Evolutionary conservation across 2,888 invertebrate species (phyloP).

Genomic region (Tyria jacobaeae): DNA sequence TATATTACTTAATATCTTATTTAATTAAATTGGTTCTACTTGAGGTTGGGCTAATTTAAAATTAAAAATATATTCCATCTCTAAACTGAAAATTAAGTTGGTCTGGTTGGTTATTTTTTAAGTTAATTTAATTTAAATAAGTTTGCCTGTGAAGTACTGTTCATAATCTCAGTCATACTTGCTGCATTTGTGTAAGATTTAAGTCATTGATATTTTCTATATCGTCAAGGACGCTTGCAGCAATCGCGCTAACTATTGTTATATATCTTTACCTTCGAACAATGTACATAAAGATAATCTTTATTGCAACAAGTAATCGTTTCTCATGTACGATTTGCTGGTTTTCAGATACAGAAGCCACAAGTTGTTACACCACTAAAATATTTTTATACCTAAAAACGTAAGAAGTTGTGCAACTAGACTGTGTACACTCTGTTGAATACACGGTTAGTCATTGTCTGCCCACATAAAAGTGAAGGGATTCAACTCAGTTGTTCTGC

Average conservation of each 20-base stretch:
- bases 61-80: too few species aligned
- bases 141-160: too few species aligned
- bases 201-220: neutral
- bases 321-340: slow-evolving; percentile 1
- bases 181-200: too few species aligned
- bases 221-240: neutral
- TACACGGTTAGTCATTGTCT: slow-evolving; percentile 46
- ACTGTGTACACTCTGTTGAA: slow-evolving; percentile 34
- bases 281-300: neutral
- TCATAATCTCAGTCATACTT: too few species aligned
- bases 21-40: too few species aligned
- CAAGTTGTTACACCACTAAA: slow-evolving; percentile 13
- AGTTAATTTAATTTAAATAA: too few species aligned
- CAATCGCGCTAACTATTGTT: neutral
- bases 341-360: slow-evolving; percentile 6
- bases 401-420: slow-evolving; percentile 37
- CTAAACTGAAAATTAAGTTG: too few species aligned
- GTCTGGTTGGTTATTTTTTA: too few species aligned
- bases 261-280: neutral
- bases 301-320: slow-evolving; percentile 12
- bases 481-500: slow-evolving; percentile 39
- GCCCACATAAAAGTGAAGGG: slow-evolving; percentile 55
- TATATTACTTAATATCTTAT: too few species aligned
- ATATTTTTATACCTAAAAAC: slow-evolving; percentile 29
- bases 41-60: too few species aligned